Evolutionary conservation across 35 echinoderm and acorn worm species (phyloP).

Genomic region (Heliocidaris tuberculata): DNA sequence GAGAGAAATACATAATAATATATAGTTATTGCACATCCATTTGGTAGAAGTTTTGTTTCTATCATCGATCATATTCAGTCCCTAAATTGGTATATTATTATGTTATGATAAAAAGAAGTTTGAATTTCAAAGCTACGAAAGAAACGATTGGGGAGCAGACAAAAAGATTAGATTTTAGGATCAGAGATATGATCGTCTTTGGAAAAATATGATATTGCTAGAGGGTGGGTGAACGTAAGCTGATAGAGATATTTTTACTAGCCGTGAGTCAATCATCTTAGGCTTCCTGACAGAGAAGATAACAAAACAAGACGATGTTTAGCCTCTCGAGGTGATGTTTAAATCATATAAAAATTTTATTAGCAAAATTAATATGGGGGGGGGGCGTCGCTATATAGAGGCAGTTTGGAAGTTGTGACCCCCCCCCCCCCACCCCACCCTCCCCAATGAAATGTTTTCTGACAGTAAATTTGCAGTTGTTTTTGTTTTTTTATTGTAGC

Average conservation of each 20-base stretch:
- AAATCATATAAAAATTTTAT: background rate
- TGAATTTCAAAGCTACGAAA: background rate
- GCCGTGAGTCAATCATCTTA: background rate
- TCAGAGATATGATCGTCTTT: slow-evolving; percentile 3
- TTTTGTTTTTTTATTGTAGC: too few species aligned
- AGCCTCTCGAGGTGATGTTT: background rate
- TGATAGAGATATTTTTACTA: background rate
- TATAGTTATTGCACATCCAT: too few species aligned
- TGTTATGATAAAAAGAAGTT: background rate
- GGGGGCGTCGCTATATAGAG: too few species aligned
- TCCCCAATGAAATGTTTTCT: too few species aligned
- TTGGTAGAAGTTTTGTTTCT: too few species aligned
- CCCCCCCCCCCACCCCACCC: too few species aligned
- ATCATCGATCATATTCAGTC: too few species aligned
- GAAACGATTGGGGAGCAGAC: background rate
- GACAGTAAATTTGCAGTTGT: too few species aligned
- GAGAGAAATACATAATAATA: too few species aligned
- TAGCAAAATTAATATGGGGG: too few species aligned
- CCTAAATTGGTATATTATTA: too few species aligned
- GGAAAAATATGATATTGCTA: background rate
- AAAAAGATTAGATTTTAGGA: slow-evolving; percentile 4
- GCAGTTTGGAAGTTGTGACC: too few species aligned
- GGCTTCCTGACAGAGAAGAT: background rate
- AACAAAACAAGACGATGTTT: background rate
- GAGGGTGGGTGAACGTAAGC: background rate